Evolutionary conservation across 2,888 invertebrate genomes (phyloP), one percentile per base, ranked within the genome.

Genomic region (Lysandra bellargus): DNA sequence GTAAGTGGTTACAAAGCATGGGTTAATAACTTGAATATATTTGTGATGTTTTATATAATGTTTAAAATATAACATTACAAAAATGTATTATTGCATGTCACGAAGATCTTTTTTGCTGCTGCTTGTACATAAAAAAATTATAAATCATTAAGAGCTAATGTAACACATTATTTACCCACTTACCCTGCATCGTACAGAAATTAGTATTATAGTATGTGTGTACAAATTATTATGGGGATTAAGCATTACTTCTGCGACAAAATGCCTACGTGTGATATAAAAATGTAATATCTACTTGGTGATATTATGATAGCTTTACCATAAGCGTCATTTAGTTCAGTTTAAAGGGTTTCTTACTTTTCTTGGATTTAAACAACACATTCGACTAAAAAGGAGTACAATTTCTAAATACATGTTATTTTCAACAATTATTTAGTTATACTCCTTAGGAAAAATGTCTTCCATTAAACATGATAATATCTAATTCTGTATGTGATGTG

Each of bases 41-140:
- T 69, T 69, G 69, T 69, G 69, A 69, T 69, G 69, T 69, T 69
- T 14, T 69, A 64, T 64, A 64, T 64, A 40, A 40, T 64, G 64
- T 23, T 23, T 23, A 23, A 23, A 23, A 23, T 69, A 33, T 69
- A 14, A 69, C 17, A 33, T 69, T 69, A 69, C 33, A 69, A 69
- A 69, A 14, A 33, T 33, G 5, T 12, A 69, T 69, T 12, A 69
- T 69, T 69, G 69, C 33, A 69, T 37, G 4, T 37, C 4, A 69
- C 14, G 17, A 69, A 69, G 17, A 69, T 12, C n/a, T 30, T 64
- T 64, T 12, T 23, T 69, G 30, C 12, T 33, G 33, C 2, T 69
- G 69, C 69, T 69, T 69, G 33, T 69, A 33, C 69, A 69, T 69
- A 69, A 69, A 69, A 33, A 3, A 1, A 33, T 33, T 64, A 64